These are phyloP conservation scores for Lepidotrigona ventralis DNA, from an alignment of 1,140 invertebrate species.

Conservation along the genomic window DNA sequence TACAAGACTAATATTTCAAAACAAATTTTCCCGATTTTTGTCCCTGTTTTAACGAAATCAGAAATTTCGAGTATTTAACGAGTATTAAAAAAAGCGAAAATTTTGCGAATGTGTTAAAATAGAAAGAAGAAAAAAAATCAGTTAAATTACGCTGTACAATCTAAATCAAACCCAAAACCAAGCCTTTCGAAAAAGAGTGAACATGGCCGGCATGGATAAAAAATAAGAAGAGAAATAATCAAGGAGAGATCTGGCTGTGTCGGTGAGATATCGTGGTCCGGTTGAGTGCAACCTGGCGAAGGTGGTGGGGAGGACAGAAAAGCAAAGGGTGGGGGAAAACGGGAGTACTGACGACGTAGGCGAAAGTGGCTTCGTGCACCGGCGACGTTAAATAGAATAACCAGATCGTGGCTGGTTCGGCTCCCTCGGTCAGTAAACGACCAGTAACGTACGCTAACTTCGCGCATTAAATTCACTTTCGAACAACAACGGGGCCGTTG, in stretches of 20 bases:
- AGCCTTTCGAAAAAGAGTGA: too few relatives aligned
- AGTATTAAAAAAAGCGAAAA: too few relatives aligned
- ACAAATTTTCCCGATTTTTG: too few relatives aligned
- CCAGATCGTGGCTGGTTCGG: conserved; percentile 59
- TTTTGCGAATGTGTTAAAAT: too few relatives aligned
- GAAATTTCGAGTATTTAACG: too few relatives aligned
- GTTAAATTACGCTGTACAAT: too few relatives aligned
- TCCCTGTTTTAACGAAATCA: too few relatives aligned
- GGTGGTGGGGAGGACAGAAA: background rate
- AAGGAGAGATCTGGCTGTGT: background rate
- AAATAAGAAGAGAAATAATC: background rate
- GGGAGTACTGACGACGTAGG: conserved; percentile 46
- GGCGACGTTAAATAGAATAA: conserved; percentile 64
- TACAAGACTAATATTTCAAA: too few relatives aligned
- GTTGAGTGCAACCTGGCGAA: conserved; percentile 7
- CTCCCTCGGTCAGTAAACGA: conserved; percentile 39
- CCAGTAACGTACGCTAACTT: conserved; percentile 55
- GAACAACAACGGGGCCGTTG: conserved; percentile 29
- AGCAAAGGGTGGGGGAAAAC: conserved; percentile 28
- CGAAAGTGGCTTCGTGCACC: conserved; percentile 61
- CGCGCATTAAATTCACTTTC: conserved; percentile 18
- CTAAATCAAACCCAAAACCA: too few relatives aligned
- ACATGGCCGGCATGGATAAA: background rate
- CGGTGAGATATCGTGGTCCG: background rate
- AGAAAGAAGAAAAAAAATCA: too few relatives aligned